phyloP scores from a whole-genome alignment of 1,140 invertebrate species.

The Acyrthosiphon pisum region DNA sequence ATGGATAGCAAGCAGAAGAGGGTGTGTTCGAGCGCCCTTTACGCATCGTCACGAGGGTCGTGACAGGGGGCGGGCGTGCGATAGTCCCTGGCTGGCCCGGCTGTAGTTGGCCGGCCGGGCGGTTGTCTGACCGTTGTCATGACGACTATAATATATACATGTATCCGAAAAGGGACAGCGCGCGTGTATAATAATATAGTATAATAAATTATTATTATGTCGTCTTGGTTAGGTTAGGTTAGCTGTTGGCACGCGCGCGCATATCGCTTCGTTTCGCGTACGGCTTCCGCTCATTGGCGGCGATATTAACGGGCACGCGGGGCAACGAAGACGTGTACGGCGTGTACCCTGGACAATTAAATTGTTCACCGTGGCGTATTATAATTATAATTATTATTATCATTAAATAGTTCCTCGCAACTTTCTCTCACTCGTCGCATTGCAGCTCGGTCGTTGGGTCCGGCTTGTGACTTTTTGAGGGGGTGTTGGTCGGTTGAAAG shows the following conservation, averaged over 20 bases:
- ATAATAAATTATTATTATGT: not conserved
- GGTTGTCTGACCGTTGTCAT: constrained; percentile 52
- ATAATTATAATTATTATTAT: not conserved
- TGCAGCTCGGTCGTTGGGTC: not conserved
- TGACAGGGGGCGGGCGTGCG: not conserved
- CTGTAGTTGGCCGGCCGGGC: constrained; percentile 15
- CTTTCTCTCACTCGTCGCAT: not conserved
- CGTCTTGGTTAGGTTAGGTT: not conserved
- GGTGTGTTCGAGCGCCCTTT: not conserved
- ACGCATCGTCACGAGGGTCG: not conserved
- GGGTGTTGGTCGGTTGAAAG: not conserved
- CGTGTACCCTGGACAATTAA: not conserved
- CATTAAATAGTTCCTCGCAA: not conserved
- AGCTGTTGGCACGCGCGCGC: not conserved
- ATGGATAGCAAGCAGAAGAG: not conserved
- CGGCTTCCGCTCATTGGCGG: constrained; percentile 43
- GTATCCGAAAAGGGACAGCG: not conserved
- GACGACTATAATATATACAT: not conserved
- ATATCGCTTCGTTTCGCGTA: not conserved
- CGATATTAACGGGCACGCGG: not conserved
- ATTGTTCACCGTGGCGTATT: not conserved
- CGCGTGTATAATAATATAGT: not conserved
- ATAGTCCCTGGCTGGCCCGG: constrained; percentile 20
- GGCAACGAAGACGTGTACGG: not conserved
- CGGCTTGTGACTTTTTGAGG: not conserved